Conservation (phyloP, 1,140 invertebrate species). For the Euwallacea similis region DNA sequence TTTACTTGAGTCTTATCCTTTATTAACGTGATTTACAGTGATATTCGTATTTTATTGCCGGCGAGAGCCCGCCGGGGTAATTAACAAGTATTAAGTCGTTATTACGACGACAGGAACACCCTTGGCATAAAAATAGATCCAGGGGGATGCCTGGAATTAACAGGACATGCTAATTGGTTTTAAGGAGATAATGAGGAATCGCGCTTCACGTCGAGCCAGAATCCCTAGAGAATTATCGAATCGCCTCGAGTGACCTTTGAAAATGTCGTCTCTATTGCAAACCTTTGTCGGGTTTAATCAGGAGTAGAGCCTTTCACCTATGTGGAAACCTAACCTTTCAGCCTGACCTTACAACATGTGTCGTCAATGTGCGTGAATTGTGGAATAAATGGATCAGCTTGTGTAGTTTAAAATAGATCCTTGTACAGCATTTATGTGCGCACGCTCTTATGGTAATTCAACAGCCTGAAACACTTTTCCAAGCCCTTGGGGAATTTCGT, state of each 20-base stretch:
- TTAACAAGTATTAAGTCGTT: conserved; percentile 35
- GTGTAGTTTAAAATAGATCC: background rate
- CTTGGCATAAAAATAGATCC: conserved; percentile 25
- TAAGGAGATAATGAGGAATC: conserved; percentile 36
- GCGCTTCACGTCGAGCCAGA: conserved; percentile 3
- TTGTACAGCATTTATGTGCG: background rate
- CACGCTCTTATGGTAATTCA: too few relatives aligned
- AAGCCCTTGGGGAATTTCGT: too few relatives aligned
- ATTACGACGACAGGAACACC: conserved; percentile 33
- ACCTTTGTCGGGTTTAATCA: conserved; percentile 37
- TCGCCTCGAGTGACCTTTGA: conserved; percentile 35
- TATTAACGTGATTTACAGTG: conserved; percentile 18
- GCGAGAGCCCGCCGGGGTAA: conserved; percentile 22
- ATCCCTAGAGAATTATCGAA: conserved; percentile 12
- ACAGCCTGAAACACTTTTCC: too few relatives aligned
- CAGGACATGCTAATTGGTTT: conserved; percentile 36
- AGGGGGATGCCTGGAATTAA: conserved; percentile 23
- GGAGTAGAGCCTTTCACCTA: conserved; percentile 32
- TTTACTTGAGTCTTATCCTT: too few relatives aligned
- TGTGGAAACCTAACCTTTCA: conserved; percentile 34
- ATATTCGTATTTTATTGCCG: conserved; percentile 24
- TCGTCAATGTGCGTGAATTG: conserved; percentile 26
- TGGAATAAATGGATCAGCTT: conserved; percentile 10
- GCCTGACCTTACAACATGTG: conserved; percentile 35
- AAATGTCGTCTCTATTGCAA: conserved; percentile 35